Percentiles rank a stretch among this genome's conserved stretches.
Conservation (phyloP, 2,797 vertebrate species). For the Enteromius fasciolatus region DNA sequence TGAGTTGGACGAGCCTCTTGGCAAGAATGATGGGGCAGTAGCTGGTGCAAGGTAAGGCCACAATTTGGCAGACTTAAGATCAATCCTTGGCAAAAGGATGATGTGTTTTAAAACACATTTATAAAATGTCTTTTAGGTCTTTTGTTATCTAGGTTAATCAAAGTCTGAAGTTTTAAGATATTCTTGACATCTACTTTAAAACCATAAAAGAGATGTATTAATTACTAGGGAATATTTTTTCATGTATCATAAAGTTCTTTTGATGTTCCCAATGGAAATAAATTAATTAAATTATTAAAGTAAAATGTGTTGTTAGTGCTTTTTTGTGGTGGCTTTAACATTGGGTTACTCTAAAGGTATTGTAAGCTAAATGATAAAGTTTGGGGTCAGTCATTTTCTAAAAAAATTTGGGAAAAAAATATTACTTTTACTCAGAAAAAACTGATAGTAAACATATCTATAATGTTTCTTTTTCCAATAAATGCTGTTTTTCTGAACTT, state of each 20-base stretch:
- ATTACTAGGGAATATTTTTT: neutral
- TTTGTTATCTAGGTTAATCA: neutral
- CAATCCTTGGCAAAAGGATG: neutral
- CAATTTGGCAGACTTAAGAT: neutral
- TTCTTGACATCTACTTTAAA: neutral
- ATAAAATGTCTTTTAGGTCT: neutral
- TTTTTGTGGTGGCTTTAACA: neutral
- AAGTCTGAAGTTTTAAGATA: neutral
- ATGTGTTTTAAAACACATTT: neutral
- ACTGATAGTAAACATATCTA: neutral
- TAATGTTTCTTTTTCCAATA: neutral
- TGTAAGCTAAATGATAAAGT: neutral
- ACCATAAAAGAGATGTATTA: neutral
- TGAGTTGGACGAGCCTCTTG: slow-evolving; percentile 94
- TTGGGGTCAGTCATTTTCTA: neutral
- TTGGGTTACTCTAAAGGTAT: neutral
- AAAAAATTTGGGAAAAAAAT: neutral
- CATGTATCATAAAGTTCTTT: neutral
- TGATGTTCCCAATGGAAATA: neutral
- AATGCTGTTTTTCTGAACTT: neutral
- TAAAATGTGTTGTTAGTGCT: neutral
- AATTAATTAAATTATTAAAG: neutral
- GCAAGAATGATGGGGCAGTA: slow-evolving; percentile 97
- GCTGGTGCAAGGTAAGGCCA: slow-evolving; percentile 88
- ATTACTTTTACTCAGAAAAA: neutral